Evolutionary conservation across 2,888 invertebrate species (phyloP).

Genomic region (Graphium colonna): DNA sequence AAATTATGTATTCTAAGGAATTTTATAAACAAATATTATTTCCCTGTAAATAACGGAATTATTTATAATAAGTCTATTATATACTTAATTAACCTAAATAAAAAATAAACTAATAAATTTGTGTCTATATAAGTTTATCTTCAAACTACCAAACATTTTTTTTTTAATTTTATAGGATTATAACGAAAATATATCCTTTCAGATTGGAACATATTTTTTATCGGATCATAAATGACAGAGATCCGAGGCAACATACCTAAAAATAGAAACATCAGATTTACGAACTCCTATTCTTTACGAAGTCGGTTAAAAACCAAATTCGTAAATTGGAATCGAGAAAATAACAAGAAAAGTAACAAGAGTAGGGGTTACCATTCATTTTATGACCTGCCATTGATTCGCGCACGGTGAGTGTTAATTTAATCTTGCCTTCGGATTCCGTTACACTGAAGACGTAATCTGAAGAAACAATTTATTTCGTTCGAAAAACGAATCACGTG

Average conservation of each 20-base stretch:
- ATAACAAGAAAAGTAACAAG: slow-evolving; percentile 5
- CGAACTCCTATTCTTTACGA: not conserved
- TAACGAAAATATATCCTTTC: no score
- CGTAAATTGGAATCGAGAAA: not conserved
- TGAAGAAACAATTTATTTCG: slow-evolving; percentile 14
- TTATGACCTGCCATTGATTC: slow-evolving; percentile 24
- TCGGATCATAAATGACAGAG: no score
- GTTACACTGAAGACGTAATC: slow-evolving; percentile 17
- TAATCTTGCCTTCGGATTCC: slow-evolving; percentile 18
- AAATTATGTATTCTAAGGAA: no score
- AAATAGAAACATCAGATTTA: no score
- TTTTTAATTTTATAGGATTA: not conserved
- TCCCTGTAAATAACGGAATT: no score
- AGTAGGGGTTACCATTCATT: slow-evolving; percentile 11
- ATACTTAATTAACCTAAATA: no score
- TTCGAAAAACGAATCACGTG: slow-evolving; percentile 16
- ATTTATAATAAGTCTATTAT: no score
- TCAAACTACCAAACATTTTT: no score
- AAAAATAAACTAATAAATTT: no score
- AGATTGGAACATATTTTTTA: not conserved
- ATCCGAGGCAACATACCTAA: no score
- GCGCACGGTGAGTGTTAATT: slow-evolving; percentile 25
- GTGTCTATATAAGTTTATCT: no score
- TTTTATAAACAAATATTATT: no score
- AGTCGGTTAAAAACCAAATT: not conserved